These are phyloP conservation scores for Podarcis raffonei DNA, from an alignment of 2,113 vertebrate species.

Conservation along the genomic window DNA sequence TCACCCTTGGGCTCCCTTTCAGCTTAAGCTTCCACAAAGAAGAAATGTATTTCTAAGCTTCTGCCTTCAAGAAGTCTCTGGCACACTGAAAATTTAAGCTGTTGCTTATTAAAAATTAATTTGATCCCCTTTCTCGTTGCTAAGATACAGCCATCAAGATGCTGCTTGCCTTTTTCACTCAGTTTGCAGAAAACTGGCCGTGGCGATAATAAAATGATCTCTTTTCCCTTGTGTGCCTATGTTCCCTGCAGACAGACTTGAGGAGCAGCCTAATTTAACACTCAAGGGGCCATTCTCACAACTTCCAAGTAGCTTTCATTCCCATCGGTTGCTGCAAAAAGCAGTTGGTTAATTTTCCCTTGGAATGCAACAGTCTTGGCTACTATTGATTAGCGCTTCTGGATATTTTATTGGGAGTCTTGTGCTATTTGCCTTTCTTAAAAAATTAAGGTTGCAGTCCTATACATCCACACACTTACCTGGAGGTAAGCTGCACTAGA, in stretches of 20 bases:
- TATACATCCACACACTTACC: neutral
- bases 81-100: slow-evolving; percentile 26
- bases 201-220: neutral
- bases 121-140: slow-evolving; percentile 15
- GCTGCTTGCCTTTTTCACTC: neutral
- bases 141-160: slow-evolving; percentile 29
- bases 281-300: neutral
- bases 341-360: neutral
- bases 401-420: neutral
- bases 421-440: neutral
- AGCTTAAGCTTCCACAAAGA: neutral
- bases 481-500: neutral
- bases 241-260: neutral
- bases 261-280: neutral
- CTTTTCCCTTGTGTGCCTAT: neutral
- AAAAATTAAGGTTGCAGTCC: neutral
- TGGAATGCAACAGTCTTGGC: neutral
- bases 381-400: neutral
- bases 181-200: slow-evolving; percentile 5
- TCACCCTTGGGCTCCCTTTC: slow-evolving; percentile 8
- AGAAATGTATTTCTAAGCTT: slow-evolving; percentile 4
- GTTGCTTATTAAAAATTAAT: slow-evolving; percentile 45
- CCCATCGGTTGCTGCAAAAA: neutral
- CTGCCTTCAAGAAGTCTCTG: slow-evolving; percentile 16
- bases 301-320: neutral